Conservation (phyloP, 2,888 invertebrate species). For the Chromoteleia sp. region DNA sequence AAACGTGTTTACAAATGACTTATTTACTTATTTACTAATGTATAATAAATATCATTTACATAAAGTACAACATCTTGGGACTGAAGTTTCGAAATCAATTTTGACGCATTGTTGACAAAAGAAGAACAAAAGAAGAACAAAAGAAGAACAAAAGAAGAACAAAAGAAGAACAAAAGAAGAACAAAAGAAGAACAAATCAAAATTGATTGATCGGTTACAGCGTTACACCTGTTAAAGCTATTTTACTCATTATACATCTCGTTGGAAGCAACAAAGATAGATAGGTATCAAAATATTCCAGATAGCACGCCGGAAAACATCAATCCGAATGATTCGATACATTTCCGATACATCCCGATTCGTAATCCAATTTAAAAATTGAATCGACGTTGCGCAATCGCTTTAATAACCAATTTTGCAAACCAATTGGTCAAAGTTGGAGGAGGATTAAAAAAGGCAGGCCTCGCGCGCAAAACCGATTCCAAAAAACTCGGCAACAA, state of each 20-base stretch:
- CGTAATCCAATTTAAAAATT: not conserved
- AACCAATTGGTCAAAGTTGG: not conserved
- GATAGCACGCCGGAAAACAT: not conserved
- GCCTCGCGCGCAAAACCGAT: not conserved
- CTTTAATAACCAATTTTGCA: not conserved
- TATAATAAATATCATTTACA: slow-evolving; percentile 8
- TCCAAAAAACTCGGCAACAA: slow-evolving; percentile 22
- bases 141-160: too few relatives aligned
- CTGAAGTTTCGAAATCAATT: slow-evolving; percentile 37
- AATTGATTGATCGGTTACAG: slow-evolving; percentile 39
- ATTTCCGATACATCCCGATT: not conserved
- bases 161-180: too few relatives aligned
- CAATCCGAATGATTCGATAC: not conserved
- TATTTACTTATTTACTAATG: too few relatives aligned
- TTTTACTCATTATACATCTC: slow-evolving; percentile 7
- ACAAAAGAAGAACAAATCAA: slow-evolving; percentile 44
- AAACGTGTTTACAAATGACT: slow-evolving; percentile 39
- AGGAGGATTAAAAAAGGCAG: not conserved
- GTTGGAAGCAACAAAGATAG: not conserved
- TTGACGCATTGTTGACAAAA: slow-evolving; percentile 54
- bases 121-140: slow-evolving; percentile 33
- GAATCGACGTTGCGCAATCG: not conserved
- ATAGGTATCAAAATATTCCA: slow-evolving; percentile 12
- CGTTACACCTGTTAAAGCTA: slow-evolving; percentile 23
- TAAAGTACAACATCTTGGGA: not conserved